Evolutionary conservation across 2,888 invertebrate species (phyloP).

Genomic region (Chymomyza amoena): DNA sequence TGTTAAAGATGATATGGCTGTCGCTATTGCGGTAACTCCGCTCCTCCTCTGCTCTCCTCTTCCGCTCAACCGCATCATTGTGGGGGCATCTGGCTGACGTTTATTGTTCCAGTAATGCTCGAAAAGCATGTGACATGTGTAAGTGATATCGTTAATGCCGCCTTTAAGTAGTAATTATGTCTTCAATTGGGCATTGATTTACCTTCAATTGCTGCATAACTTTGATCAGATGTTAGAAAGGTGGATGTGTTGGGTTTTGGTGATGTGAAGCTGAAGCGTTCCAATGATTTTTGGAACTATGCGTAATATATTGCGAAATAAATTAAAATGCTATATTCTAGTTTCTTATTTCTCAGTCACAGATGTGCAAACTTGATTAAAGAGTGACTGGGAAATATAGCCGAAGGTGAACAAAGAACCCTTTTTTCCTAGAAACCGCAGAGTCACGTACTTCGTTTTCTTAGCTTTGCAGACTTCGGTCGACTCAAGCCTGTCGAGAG

Average conservation of each 20-base stretch:
- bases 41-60: too few relatives aligned
- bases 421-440: too few relatives aligned
- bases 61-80: conserved; percentile 16
- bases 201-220: neutral
- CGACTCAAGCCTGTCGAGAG: too few relatives aligned
- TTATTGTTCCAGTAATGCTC: conserved; percentile 52
- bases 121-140: conserved; percentile 69
- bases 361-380: too few relatives aligned
- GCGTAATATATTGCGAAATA: too few relatives aligned
- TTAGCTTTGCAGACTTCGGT: too few relatives aligned
- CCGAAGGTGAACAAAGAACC: too few relatives aligned
- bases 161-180: conserved; percentile 71
- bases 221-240: neutral
- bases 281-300: neutral
- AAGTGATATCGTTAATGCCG: conserved; percentile 73
- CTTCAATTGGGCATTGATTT: conserved; percentile 61
- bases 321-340: too few relatives aligned
- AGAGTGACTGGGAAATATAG: too few relatives aligned
- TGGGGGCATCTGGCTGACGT: conserved; percentile 20
- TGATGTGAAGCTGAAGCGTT: too few relatives aligned
- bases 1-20: conserved; percentile 21
- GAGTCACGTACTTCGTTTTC: too few relatives aligned
- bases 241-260: neutral
- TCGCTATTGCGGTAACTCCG: conserved; percentile 18
- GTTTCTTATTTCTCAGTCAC: too few relatives aligned